These are phyloP conservation scores for Drosophila lacteicornis DNA, from an alignment of 1,140 invertebrate genomes.

Conservation along the genomic window DNA sequence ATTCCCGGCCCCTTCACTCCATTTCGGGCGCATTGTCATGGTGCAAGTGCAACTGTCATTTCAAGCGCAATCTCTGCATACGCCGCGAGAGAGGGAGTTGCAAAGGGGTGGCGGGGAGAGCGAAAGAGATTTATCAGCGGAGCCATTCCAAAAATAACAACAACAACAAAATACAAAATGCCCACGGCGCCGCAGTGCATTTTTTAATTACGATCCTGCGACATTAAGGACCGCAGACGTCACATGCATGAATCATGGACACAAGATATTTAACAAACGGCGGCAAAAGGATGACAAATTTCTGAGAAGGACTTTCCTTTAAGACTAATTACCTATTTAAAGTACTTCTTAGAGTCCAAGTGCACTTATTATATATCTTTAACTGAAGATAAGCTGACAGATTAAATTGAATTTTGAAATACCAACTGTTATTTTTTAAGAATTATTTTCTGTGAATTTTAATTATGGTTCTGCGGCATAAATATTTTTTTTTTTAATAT, in stretches of 20 bases:
- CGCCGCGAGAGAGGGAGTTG: neutral
- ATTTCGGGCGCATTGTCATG: conserved; percentile 60
- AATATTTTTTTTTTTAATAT: too few relatives aligned
- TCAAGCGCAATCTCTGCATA: conserved; percentile 56
- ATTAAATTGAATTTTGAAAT: neutral
- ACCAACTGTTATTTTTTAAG: too few relatives aligned
- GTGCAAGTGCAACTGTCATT: conserved; percentile 74
- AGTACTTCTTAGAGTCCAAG: too few relatives aligned
- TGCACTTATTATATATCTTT: too few relatives aligned
- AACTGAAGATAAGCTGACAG: too few relatives aligned
- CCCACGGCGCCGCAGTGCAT: conserved; percentile 60
- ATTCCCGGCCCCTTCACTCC: conserved; percentile 6
- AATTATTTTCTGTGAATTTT: too few relatives aligned
- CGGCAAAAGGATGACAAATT: neutral
- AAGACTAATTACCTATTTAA: conserved; percentile 1
- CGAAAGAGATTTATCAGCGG: conserved; percentile 51
- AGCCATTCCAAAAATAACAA: conserved; percentile 39
- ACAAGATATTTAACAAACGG: conserved; percentile 22
- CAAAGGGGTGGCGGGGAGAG: neutral
- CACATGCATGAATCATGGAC: conserved; percentile 52
- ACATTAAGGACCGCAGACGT: conserved; percentile 70
- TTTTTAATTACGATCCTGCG: conserved; percentile 82
- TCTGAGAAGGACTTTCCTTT: neutral
- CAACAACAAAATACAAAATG: conserved; percentile 43
- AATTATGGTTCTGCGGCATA: too few relatives aligned